Percentiles rank a stretch among this genome's conserved stretches.
These are phyloP conservation scores for Cynopterus sphinx DNA, from an alignment of 2,797 vertebrate genomes.

Conservation along the genomic window DNA sequence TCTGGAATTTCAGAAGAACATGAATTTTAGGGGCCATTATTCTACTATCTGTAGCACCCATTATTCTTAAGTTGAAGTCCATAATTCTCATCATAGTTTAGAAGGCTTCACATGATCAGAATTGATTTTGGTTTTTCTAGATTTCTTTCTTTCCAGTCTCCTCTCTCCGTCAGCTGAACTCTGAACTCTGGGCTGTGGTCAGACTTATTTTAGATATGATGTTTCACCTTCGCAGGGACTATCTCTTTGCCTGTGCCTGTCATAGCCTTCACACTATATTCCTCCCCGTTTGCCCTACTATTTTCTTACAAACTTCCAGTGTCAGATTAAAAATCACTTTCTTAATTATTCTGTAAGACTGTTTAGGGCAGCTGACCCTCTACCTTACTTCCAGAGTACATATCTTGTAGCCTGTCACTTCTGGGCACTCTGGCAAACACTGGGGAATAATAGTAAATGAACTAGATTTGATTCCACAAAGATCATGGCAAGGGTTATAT, in stretches of 20 bases:
- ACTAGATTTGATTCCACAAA: not conserved
- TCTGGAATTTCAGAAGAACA: not conserved
- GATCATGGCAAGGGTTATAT: not conserved
- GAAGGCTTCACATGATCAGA: not conserved
- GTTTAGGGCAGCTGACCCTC: not conserved
- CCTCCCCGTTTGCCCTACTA: accelerated
- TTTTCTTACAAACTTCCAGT: not conserved
- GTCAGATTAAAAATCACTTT: not conserved
- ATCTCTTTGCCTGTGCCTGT: too few relatives aligned
- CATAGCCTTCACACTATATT: not conserved
- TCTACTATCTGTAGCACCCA: accelerated
- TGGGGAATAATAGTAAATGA: not conserved
- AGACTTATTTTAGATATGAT: not conserved
- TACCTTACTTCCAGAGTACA: too few relatives aligned
- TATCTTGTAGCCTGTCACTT: not conserved
- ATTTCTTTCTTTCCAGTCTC: not conserved
- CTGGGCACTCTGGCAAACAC: not conserved
- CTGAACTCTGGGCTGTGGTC: not conserved
- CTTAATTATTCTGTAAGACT: not conserved
- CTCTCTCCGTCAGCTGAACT: not conserved
- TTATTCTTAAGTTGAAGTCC: not conserved
- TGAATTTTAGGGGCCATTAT: not conserved
- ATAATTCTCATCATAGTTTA: not conserved
- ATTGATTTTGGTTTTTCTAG: not conserved
- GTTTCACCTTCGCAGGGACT: not conserved